Base-by-base conservation (phyloP, 2,797 vertebrate species). In the Dicrostonyx torquatus region DNA sequence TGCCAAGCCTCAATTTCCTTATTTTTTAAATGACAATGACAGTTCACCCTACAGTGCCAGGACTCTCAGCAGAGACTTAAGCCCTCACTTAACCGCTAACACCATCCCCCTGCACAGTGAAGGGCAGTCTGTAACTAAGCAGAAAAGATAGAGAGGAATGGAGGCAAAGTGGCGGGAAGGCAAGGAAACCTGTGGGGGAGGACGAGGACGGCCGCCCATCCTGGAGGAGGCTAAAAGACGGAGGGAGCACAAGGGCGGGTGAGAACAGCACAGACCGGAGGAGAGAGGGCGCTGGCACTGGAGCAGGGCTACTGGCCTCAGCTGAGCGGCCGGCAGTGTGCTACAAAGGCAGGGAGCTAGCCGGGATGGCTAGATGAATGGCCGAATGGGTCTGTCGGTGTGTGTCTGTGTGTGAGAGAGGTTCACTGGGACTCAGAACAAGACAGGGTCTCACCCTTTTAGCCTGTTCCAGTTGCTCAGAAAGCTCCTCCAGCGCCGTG, bases 401-500 rank as follows among this genome's bases (percentile, higher is more conserved):
- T 58, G 55, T 58, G 55, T 58, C 6, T 58, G 13, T 50, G 50
- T 50, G 13, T 14, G 20, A 58, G 55, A 58, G 55, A 58, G 55
- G 55, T 58, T 22, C 55, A 22, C 31, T 5, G 12, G 20, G 76
- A 29, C 29, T 0, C 5, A 43, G 34, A 34, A 12, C 6, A 0
- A 0, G 1, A 20, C 18, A 4, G 40, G 83, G 73, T 17, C 50
- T 98, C 97, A 99, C 99, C 98, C 99, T 98, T 96, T 99, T 99
- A 83, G 99, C 99, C 98, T 99, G 99, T 3, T 99, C 99, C 90
- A 99, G 99, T 85, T 99, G 99, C 48, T 99, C 99, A 0, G 99
- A 99, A 40, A 99, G 98, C 97, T 99, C 99, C 95, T 99, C 99
- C 97, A 99, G 98, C 0, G 99, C 99, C 0, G 98, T 98, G 1